Base-by-base conservation (phyloP, 2,797 vertebrate species). In the Emydoidea blandingii region DNA sequence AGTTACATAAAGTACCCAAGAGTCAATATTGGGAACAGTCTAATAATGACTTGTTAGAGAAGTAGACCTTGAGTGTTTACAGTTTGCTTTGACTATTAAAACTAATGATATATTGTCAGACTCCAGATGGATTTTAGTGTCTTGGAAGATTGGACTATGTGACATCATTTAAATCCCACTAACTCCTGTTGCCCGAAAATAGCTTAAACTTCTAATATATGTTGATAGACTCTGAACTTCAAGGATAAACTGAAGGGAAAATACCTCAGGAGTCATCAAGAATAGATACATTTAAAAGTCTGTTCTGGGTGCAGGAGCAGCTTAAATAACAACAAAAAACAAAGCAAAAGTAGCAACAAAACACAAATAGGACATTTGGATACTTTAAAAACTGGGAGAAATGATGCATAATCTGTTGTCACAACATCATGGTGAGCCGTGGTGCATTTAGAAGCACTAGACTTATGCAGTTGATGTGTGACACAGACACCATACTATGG, bases 401-500 rank as follows among this genome's bases (percentile, higher is more conserved):
- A 56, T 0, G 76, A 16, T 47, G 23, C 72, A 29, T 29, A 44
- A 29, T 29, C 37, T 72, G n/a, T 72, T 41, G 9, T n/a, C 19
- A 37, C 8, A 37, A 37, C n/a, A 23, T 72, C 65, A 41, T n/a
- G n/a, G 12, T 37, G n/a, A 37, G 21, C n/a, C 10, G 1, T 72
- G n/a, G 19, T 37, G 19, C 65, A 72, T 72, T 72, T 72, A 37
- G 19, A 91, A 87, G 12, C 16, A 79, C 7, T 87, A 74, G 65
- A n/a, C 74, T 1, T 74, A 29, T 76, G 72, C 44, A 7, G 6
- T 81, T 15, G 5, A 19, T 87, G 14, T 79, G 0, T 1, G 2
- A 10, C 53, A 52, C 2, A 14, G 59, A 80, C 37, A 21, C 49
- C 11, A 10, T 74, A 10, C 3, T 25, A 18, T 2, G 3, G 3